Evolutionary conservation across 2,113 vertebrate species (phyloP).

Genomic region (Rhipidura dahli): DNA sequence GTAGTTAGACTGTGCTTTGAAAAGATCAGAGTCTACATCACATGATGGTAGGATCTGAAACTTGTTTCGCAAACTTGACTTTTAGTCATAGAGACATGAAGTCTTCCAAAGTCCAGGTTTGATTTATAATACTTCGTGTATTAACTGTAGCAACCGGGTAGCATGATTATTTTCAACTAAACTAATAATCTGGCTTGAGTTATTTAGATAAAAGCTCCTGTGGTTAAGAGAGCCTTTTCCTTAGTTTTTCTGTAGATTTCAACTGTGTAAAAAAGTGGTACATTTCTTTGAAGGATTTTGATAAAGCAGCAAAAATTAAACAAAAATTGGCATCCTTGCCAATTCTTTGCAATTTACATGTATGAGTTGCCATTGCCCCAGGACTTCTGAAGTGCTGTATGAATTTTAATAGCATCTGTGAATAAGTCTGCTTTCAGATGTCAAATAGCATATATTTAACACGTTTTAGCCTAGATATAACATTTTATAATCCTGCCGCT

Average conservation of each 20-base stretch:
- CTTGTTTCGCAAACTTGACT: slow-evolving; percentile 15
- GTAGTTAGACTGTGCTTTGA: not conserved
- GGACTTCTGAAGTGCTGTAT: not conserved
- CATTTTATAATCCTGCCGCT: not conserved
- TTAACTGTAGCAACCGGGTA: not conserved
- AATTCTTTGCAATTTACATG: not conserved
- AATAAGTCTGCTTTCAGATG: not conserved
- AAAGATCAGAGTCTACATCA: not conserved
- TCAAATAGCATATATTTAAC: not conserved
- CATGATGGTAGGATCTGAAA: not conserved
- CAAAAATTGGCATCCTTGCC: not conserved
- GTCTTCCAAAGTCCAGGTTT: not conserved
- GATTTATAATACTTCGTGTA: not conserved
- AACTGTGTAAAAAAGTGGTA: not conserved
- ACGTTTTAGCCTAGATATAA: not conserved
- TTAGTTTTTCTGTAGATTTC: not conserved
- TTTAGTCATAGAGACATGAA: not conserved
- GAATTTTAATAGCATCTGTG: not conserved
- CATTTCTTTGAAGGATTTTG: not conserved
- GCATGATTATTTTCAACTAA: not conserved
- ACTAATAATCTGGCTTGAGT: not conserved
- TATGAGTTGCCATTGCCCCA: not conserved
- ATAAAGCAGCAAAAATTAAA: not conserved
- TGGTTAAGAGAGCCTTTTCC: not conserved
- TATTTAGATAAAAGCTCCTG: not conserved